phyloP scores from a whole-genome alignment of 2,113 vertebrate species.

The Cavia porcellus region DNA sequence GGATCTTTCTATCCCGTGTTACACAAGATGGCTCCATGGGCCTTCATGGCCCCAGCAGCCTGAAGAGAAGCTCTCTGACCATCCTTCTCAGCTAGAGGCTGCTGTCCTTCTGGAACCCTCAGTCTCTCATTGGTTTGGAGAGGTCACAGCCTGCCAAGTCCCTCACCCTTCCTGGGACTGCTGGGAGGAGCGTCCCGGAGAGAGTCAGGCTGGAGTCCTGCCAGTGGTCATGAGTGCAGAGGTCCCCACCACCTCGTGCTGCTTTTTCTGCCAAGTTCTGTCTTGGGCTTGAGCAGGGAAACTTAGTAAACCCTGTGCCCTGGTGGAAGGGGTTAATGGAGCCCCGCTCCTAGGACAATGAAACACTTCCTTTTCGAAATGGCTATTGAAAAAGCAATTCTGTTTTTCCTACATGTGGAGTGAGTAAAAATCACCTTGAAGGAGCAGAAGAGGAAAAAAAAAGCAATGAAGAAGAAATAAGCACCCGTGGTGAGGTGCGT shows the following conservation, averaged over 20 bases:
- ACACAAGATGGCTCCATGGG: not conserved
- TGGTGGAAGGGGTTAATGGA: slow-evolving; percentile 46
- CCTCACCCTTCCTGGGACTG: not conserved
- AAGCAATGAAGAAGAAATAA: not conserved
- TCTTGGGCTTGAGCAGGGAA: not conserved
- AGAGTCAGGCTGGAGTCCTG: not conserved
- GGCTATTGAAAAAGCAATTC: slow-evolving; percentile 78
- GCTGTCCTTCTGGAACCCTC: not conserved
- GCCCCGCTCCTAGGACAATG: not conserved
- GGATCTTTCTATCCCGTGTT: not conserved
- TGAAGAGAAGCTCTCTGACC: not conserved
- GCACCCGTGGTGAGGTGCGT: not conserved
- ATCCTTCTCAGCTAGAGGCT: not conserved
- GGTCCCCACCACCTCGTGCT: not conserved
- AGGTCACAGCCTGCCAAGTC: not conserved
- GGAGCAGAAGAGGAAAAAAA: not conserved
- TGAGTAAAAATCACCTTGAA: slow-evolving; percentile 58
- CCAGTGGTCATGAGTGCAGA: not conserved
- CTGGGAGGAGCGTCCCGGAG: not conserved
- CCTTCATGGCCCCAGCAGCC: not conserved
- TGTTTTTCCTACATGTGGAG: slow-evolving; percentile 59
- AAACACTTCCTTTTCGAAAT: slow-evolving; percentile 71
- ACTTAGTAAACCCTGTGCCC: not conserved
- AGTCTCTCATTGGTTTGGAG: not conserved
- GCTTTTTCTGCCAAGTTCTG: not conserved